Evolutionary conservation across 2,888 invertebrate genomes (phyloP).

Genomic region (Tinea semifulvella): DNA sequence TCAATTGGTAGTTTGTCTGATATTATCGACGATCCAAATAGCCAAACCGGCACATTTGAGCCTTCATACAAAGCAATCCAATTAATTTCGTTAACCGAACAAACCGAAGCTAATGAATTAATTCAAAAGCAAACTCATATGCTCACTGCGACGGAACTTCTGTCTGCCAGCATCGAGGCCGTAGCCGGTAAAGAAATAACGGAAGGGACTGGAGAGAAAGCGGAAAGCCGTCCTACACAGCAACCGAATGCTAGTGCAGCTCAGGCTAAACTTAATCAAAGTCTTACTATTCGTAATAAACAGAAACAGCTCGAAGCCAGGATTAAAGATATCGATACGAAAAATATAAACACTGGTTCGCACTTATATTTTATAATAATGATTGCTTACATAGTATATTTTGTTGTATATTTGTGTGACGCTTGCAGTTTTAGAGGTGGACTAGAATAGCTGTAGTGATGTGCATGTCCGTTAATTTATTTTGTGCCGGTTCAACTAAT

Average conservation of each 20-base stretch:
- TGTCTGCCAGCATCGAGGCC: conserved; percentile 49
- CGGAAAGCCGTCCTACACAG: not conserved
- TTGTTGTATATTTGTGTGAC: conserved; percentile 2
- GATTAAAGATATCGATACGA: conserved; percentile 60
- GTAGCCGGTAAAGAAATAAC: not conserved
- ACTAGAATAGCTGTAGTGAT: not conserved
- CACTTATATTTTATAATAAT: conserved; percentile 4
- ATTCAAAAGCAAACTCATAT: not conserved
- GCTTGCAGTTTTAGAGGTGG: not conserved
- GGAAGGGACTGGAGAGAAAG: not conserved
- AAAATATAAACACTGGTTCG: conserved; percentile 49
- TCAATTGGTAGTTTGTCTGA: conserved; percentile 7
- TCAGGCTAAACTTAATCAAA: conserved; percentile 55
- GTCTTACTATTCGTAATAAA: conserved; percentile 46
- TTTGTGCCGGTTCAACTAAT: not conserved
- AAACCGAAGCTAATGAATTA: not conserved
- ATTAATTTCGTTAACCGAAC: conserved; percentile 14
- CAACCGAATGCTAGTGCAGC: conserved; percentile 44
- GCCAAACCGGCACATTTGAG: not conserved
- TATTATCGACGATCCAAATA: not conserved
- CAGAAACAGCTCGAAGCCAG: conserved; percentile 43
- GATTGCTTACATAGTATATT: not conserved
- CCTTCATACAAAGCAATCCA: not conserved
- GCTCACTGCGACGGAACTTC: conserved; percentile 46
- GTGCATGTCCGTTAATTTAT: not conserved